These are phyloP conservation scores for Dallia pectoralis DNA, from an alignment of 2,797 vertebrate genomes.

Conservation along the genomic window DNA sequence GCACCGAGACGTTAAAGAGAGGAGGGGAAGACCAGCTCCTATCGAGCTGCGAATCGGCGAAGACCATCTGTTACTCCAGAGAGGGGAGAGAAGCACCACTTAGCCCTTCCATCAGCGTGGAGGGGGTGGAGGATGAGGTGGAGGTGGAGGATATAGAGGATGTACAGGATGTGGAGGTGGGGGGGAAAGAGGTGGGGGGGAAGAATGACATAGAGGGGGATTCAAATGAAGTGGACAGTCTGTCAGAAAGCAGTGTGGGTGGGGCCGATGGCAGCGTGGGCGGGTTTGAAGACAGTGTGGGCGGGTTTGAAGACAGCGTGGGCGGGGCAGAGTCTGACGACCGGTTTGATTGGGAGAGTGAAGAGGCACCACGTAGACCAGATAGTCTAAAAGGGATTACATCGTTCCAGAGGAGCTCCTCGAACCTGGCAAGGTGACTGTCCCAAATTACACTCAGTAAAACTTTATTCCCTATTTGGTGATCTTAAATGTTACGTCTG, in stretches of 20 bases:
- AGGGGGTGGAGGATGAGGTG: conserved; percentile 60
- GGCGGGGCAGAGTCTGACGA: conserved; percentile 58
- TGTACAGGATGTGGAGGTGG: conserved; percentile 66
- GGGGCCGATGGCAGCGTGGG: conserved; percentile 26
- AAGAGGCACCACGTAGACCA: conserved; percentile 80
- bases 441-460: neutral
- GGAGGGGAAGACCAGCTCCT: conserved; percentile 77
- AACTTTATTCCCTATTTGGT: neutral
- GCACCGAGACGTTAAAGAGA: conserved; percentile 75
- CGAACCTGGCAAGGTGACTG: conserved; percentile 67
- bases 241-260: conserved; percentile 62
- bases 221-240: conserved; percentile 54
- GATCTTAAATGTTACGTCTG: neutral
- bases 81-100: conserved; percentile 35
- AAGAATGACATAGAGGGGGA: conserved; percentile 51
- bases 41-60: conserved; percentile 93
- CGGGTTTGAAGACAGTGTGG: too few relatives aligned
- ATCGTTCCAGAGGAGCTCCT: conserved; percentile 86
- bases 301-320: neutral
- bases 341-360: conserved; percentile 67
- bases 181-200: conserved; percentile 11
- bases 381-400: conserved; percentile 88
- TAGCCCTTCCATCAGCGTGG: conserved; percentile 72
- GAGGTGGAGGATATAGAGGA: conserved; percentile 14
- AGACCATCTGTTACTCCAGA: conserved; percentile 80